phyloP scores from a whole-genome alignment of 2,113 vertebrate species.

The Lipotes vexillifer region DNA sequence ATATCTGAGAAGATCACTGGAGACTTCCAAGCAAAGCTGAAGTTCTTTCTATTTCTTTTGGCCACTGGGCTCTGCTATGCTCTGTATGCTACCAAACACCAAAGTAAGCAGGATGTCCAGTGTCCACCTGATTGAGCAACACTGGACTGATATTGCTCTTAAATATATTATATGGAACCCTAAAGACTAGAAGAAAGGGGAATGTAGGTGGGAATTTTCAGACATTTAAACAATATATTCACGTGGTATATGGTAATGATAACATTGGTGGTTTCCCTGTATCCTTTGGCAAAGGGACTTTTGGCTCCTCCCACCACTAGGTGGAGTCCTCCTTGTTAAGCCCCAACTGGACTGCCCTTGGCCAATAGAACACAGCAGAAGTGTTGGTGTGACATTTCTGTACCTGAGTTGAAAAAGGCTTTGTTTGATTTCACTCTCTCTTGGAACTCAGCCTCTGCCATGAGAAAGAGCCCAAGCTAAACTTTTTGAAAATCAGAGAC shows the following conservation, averaged over 20 bases:
- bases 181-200: slow-evolving; percentile 81
- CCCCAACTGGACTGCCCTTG: not conserved
- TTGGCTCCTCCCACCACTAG: not conserved
- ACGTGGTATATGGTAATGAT: not conserved
- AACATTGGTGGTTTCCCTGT: not conserved
- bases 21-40: slow-evolving; percentile 70
- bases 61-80: slow-evolving; percentile 69
- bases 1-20: not conserved
- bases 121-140: slow-evolving; percentile 87
- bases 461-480: not conserved
- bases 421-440: not conserved
- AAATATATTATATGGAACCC: slow-evolving; percentile 83
- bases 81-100: slow-evolving; percentile 78
- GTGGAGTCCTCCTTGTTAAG: not conserved
- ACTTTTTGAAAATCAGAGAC: not conserved
- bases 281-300: not conserved
- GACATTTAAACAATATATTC: not conserved
- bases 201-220: slow-evolving; percentile 79
- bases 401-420: not conserved
- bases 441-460: not conserved
- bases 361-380: not conserved
- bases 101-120: slow-evolving; percentile 73
- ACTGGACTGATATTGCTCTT: slow-evolving; percentile 82
- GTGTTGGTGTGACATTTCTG: not conserved
- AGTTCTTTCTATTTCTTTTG: slow-evolving; percentile 72